Base-by-base conservation (phyloP, 30 jellyfish, hydroid and myxozoan species). In the Pelagia noctiluca region DNA sequence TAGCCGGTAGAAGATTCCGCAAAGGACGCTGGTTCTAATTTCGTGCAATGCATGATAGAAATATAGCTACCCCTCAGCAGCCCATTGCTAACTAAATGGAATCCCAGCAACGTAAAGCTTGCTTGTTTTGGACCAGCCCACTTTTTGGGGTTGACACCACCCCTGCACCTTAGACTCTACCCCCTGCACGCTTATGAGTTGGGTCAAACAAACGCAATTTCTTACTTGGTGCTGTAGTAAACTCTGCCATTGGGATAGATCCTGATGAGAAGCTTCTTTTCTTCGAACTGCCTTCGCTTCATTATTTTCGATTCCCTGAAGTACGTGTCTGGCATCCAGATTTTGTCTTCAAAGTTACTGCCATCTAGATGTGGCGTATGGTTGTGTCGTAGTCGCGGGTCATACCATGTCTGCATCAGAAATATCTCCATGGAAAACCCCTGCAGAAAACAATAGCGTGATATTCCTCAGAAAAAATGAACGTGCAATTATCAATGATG, bases 281-380 rank as follows among this genome's bases (percentile, higher is more conserved):
- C 87, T 31, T 74, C 80, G 34, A 75, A 82, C 36, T 79, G 95
- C n/a, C 71, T 64, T 28, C 54, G 75, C 10, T 50, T 78, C 0
- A 83, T 53, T 22, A 82, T 82, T 28, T 88, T 85, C n/a, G 98
- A 35, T 54, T 92, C 97, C 21, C 63, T 90, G 73, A 92, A 92
- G 61, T 85, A 92, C 25, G 98, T 85, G 64, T 92, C 98, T 1
- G 98, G 98, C 38, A 86, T 74, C 98, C 98, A 92, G 1, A 92
- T 38, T 0, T 69, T 75, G 22, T 63, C 77, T 3, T 52, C 4
- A 28, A 86, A 73, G 23, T 67, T 50, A 63, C 91, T 75, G 50
- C 80, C 96, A 61, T 92, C 98, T 8, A 92, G 82, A 42, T 78
- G 53, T 0, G 68, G 72, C 12, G 10, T 50, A 66, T 74, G 35